Evolutionary conservation across 2,797 vertebrate genomes (phyloP).

Genomic region (Bufotes viridis): DNA sequence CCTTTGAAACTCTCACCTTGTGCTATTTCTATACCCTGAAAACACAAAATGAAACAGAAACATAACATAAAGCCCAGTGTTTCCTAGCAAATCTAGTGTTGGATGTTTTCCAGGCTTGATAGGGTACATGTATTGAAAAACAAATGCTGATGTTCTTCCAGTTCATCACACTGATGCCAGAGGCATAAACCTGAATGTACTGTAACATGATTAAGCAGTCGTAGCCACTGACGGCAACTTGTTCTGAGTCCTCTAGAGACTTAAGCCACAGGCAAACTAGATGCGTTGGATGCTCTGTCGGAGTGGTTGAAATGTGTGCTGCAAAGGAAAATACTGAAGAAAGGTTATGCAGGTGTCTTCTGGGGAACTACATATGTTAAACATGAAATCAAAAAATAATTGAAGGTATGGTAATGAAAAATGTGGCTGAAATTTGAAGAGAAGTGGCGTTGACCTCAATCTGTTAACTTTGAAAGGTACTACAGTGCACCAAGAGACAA

Average conservation of each 20-base stretch:
- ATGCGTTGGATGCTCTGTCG: not conserved
- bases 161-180: conserved; percentile 5
- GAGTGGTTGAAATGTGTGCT: not conserved
- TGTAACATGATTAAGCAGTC: not conserved
- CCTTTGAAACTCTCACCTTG: too few relatives aligned
- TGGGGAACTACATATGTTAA: too few relatives aligned
- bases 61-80: not conserved
- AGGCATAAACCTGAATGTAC: conserved; percentile 15
- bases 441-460: too few relatives aligned
- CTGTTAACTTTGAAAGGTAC: too few relatives aligned
- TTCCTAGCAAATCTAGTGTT: not conserved
- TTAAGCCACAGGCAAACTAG: conserved; percentile 22
- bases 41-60: not conserved
- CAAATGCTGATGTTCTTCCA: conserved; percentile 13
- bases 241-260: not conserved
- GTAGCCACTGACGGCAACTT: not conserved
- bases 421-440: too few relatives aligned
- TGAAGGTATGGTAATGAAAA: too few relatives aligned
- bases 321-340: too few relatives aligned
- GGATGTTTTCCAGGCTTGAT: not conserved
- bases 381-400: too few relatives aligned
- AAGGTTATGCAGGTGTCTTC: too few relatives aligned
- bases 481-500: too few relatives aligned
- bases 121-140: not conserved
- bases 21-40: too few relatives aligned